phyloP scores from a whole-genome alignment of 1,140 invertebrate genomes.

The Eriocheir sinensis region DNA sequence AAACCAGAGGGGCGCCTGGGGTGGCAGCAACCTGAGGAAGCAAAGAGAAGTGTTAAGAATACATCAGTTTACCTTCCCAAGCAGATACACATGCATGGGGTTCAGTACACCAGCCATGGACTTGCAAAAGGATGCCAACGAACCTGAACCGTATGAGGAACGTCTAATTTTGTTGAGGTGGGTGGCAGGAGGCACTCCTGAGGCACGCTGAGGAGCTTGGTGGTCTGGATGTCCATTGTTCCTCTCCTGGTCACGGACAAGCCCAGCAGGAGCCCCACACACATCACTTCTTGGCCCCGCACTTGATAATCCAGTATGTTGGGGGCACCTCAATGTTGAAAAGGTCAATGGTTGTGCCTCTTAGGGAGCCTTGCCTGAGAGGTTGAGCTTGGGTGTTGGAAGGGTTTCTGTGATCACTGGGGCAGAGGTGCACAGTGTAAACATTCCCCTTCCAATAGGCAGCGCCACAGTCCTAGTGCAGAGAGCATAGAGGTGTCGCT shows the following conservation, averaged over 20 bases:
- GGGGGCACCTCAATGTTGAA: slow-evolving; percentile 93
- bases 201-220: slow-evolving; percentile 95
- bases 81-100: background rate
- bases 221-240: slow-evolving; percentile 94
- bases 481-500: slow-evolving; percentile 93
- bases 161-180: slow-evolving; percentile 95
- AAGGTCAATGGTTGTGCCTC: slow-evolving; percentile 92
- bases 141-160: slow-evolving; percentile 95
- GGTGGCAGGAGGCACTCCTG: slow-evolving; percentile 95
- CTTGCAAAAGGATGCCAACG: background rate
- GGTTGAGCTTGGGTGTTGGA: slow-evolving; percentile 90
- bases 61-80: too few species aligned
- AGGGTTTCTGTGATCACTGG: slow-evolving; percentile 93
- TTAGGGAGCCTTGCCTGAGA: slow-evolving; percentile 92
- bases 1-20: slow-evolving; percentile 90
- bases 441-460: slow-evolving; percentile 90
- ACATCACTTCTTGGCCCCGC: slow-evolving; percentile 91
- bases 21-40: slow-evolving; percentile 74
- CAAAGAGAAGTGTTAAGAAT: too few species aligned
- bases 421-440: slow-evolving; percentile 91
- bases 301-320: slow-evolving; percentile 95
- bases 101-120: background rate
- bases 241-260: slow-evolving; percentile 86
- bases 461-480: slow-evolving; percentile 97
- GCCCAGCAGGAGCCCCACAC: slow-evolving; percentile 94